These are phyloP conservation scores for Amphimedon queenslandica DNA, from an alignment of 37 sponge, comb jelly and placozoan species.

Conservation along the genomic window DNA sequence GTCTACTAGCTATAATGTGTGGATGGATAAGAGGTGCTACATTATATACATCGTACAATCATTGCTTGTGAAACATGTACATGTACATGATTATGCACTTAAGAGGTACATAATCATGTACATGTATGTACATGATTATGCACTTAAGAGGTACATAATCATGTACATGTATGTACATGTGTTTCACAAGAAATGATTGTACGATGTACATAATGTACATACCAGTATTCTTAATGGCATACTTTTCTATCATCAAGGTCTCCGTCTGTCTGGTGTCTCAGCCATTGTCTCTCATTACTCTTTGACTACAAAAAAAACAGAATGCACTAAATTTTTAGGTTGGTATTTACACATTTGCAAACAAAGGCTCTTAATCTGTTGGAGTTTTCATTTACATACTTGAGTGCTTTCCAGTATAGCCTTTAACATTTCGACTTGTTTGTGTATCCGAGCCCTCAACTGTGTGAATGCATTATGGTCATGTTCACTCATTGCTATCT, in stretches of 20 bases:
- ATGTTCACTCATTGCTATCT: slow-evolving; percentile 87
- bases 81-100: too few relatives aligned
- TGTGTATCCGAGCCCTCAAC: slow-evolving; percentile 44
- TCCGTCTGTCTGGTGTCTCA: slow-evolving; percentile 83
- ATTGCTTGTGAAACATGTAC: not conserved
- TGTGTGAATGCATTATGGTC: slow-evolving; percentile 74
- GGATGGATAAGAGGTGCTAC: slow-evolving; percentile 1
- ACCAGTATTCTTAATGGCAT: too few relatives aligned
- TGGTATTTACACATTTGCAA: too few relatives aligned
- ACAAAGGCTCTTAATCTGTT: too few relatives aligned
- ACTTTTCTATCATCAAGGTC: slow-evolving; percentile 91
- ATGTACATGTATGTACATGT: too few relatives aligned
- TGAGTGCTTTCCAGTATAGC: slow-evolving; percentile 51
- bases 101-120: too few relatives aligned
- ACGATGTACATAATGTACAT: not conserved
- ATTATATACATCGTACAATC: not conserved
- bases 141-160: too few relatives aligned
- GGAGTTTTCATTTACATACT: too few relatives aligned
- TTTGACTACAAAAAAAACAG: slow-evolving; percentile 43
- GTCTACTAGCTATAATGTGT: slow-evolving; percentile 75
- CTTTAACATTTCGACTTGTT: slow-evolving; percentile 60
- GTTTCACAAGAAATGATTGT: not conserved
- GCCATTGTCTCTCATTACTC: slow-evolving; percentile 78
- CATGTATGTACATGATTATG: too few relatives aligned
- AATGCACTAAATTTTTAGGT: not conserved